phyloP scores from a whole-genome alignment of 2,113 vertebrate species.

The Caranx ignobilis region DNA sequence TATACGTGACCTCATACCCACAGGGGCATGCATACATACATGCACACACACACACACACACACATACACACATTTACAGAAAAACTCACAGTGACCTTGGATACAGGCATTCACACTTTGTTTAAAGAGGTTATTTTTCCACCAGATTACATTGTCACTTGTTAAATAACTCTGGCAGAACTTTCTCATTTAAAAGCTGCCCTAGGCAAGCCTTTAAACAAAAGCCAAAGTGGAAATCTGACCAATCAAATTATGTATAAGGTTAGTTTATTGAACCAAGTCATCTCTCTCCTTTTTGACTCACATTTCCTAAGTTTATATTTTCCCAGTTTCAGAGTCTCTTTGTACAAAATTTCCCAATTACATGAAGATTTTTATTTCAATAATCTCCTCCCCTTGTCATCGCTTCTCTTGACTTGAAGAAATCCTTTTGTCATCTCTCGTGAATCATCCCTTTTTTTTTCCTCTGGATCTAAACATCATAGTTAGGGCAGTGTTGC shows the following conservation, averaged over 20 bases:
- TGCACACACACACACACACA: constrained; percentile 18
- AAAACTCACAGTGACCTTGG: constrained; percentile 63
- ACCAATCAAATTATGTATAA: constrained; percentile 36
- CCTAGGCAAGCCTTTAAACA: constrained; percentile 62
- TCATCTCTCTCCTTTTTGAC: constrained; percentile 12
- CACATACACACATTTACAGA: constrained; percentile 15
- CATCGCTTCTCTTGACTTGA: constrained; percentile 10
- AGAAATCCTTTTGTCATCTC: constrained; percentile 12
- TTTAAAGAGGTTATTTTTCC: constrained; percentile 55
- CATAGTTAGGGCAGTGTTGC: constrained; percentile 19
- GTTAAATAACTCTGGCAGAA: constrained; percentile 65
- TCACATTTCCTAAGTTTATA: background rate
- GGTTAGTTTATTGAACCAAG: constrained; percentile 57
- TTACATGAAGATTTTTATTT: background rate
- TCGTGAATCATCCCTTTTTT: constrained; percentile 46
- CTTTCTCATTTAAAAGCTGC: constrained; percentile 57
- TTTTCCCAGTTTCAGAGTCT: background rate
- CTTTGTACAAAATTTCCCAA: background rate
- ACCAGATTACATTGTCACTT: constrained; percentile 65
- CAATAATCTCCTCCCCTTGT: background rate
- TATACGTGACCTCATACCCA: constrained; percentile 62
- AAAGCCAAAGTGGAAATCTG: constrained; percentile 53
- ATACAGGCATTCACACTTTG: constrained; percentile 38
- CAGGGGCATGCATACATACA: constrained; percentile 31
- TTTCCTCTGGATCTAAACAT: constrained; percentile 55